Conservation (phyloP, 2,888 invertebrate genomes). For the Dichetophora obliterata region DNA sequence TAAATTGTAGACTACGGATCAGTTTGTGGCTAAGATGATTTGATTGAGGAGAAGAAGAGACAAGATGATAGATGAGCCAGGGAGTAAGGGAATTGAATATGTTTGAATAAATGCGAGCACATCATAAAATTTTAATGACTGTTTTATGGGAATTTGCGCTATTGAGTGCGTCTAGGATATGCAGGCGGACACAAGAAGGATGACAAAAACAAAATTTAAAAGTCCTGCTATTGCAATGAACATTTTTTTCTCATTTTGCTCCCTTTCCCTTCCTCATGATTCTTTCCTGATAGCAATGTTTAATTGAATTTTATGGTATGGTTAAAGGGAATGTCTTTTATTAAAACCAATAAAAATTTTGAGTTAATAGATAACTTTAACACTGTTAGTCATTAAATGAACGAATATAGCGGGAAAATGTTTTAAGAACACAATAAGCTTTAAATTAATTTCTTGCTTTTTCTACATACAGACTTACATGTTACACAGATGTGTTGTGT, state of each 20-base stretch:
- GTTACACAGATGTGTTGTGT: no score
- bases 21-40: neutral
- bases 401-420: neutral
- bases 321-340: neutral
- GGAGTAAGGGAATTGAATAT: neutral
- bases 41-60: neutral
- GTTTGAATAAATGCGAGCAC: conserved; percentile 13
- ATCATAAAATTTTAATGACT: conserved; percentile 33
- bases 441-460: no score
- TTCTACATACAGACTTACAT: no score
- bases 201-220: neutral
- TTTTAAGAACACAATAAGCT: no score
- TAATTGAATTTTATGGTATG: neutral
- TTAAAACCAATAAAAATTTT: no score
- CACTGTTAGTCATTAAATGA: neutral
- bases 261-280: no score
- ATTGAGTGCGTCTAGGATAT: neutral
- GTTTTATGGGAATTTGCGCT: conserved; percentile 3
- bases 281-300: neutral
- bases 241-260: no score
- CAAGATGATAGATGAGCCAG: neutral
- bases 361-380: neutral
- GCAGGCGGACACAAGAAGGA: neutral
- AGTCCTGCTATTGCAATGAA: neutral
- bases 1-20: neutral